A percentile compares a stretch with the other conserved stretches of the same genome.
phyloP scores from a whole-genome alignment of 2,797 vertebrate species.

The Odontamblyopus rebecca region DNA sequence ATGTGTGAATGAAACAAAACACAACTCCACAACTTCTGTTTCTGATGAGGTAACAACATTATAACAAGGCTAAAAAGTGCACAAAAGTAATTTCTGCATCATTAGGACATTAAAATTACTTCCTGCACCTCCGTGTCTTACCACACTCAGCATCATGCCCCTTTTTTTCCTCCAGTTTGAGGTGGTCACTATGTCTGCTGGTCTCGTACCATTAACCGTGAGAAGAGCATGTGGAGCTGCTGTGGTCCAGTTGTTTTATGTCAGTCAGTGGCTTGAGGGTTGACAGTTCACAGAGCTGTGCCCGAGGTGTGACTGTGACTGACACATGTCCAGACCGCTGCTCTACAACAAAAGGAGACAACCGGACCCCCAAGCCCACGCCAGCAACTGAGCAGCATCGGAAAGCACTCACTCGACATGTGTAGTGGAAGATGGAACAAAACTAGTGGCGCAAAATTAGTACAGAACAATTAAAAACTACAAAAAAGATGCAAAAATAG shows the following conservation, averaged over 20 bases:
- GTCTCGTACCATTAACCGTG: not conserved
- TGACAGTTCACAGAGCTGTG: conserved; percentile 21
- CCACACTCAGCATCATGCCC: too few species aligned
- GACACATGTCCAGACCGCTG: conserved; percentile 33
- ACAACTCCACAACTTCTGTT: too few species aligned
- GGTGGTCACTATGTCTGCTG: not conserved
- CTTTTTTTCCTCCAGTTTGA: too few species aligned
- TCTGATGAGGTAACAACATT: too few species aligned
- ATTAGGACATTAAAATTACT: too few species aligned
- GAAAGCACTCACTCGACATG: not conserved
- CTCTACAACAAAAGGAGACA: conserved; percentile 17
- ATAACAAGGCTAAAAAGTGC: too few species aligned
- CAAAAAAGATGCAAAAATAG: not conserved
- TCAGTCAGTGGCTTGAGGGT: conserved; percentile 27
- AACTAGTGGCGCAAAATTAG: not conserved
- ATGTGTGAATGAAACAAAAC: too few species aligned
- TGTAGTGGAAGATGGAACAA: not conserved
- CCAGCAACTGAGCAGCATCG: conserved; percentile 9
- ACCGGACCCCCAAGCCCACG: not conserved
- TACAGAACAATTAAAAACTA: not conserved
- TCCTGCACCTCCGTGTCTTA: too few species aligned
- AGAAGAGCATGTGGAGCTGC: not conserved
- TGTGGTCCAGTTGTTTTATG: conserved; percentile 26
- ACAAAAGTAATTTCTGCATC: too few species aligned
- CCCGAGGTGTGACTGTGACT: conserved; percentile 29